phyloP scores from a whole-genome alignment of 2,113 vertebrate genomes.

The Antechinus flavipes region DNA sequence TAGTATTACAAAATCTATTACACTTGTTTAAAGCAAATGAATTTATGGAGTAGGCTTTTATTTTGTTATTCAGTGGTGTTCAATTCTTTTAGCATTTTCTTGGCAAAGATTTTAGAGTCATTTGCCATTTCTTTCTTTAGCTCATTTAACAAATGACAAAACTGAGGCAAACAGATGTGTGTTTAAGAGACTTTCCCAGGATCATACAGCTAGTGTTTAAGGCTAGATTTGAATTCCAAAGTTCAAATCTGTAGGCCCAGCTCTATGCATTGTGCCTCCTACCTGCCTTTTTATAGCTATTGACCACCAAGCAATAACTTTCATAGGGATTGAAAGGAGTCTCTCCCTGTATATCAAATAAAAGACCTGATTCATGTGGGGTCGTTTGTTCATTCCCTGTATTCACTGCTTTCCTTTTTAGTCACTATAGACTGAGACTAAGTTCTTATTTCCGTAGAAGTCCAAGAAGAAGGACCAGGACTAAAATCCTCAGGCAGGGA shows the following conservation, averaged over 20 bases:
- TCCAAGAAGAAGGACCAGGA: not conserved
- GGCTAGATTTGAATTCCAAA: not conserved
- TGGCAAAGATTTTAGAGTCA: not conserved
- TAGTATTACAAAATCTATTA: not conserved
- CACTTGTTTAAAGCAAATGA: not conserved
- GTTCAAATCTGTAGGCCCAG: not conserved
- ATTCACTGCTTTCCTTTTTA: not conserved
- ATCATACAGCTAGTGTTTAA: not conserved
- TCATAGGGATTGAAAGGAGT: not conserved
- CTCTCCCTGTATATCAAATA: not conserved
- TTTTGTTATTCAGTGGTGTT: not conserved
- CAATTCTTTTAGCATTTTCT: not conserved
- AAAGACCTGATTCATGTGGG: not conserved
- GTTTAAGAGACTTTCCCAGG: not conserved
- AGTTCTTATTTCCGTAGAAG: not conserved
- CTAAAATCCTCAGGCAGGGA: not conserved
- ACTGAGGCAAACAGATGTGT: not conserved
- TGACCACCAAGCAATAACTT: not conserved
- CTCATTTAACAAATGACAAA: not conserved
- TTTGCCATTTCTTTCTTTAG: not conserved
- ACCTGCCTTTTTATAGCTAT: not conserved
- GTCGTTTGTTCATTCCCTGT: not conserved
- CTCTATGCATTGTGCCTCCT: not conserved
- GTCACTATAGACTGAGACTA: not conserved
- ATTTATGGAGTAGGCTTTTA: not conserved